These are phyloP conservation scores for Pteria penguin DNA, from an alignment of 2,888 invertebrate species.

Conservation along the genomic window DNA sequence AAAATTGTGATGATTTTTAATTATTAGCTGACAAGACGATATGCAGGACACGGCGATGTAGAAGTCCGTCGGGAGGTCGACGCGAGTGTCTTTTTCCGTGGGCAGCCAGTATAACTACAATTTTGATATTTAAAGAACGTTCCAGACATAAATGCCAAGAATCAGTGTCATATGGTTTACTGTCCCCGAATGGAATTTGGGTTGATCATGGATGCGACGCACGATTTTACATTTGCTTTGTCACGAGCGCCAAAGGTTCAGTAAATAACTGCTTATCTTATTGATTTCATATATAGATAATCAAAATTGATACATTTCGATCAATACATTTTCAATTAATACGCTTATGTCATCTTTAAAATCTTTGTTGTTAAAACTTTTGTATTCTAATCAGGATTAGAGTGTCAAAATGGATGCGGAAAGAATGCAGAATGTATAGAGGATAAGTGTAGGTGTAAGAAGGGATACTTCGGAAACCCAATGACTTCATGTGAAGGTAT, in stretches of 20 bases:
- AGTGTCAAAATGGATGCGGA: conserved; percentile 26
- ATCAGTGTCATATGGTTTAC: conserved; percentile 28
- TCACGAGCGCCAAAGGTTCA: conserved; percentile 18
- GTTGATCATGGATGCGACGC: conserved; percentile 34
- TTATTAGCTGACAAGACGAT: neutral
- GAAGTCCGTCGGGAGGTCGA: neutral
- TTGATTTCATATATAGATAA: no score
- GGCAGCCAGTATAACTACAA: conserved; percentile 26
- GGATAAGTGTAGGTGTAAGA: conserved; percentile 26
- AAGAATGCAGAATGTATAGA: conserved; percentile 31
- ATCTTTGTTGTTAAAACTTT: no score
- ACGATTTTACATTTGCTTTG: conserved; percentile 28
- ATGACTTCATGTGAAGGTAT: conserved; percentile 30
- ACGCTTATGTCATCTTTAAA: no score
- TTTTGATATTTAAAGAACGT: conserved; percentile 21
- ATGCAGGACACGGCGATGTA: conserved; percentile 9
- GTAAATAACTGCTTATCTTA: no score
- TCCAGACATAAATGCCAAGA: conserved; percentile 25
- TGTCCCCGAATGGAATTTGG: conserved; percentile 20
- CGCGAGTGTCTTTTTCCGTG: conserved; percentile 3
- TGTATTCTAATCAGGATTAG: neutral
- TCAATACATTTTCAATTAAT: no score
- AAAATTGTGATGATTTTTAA: no score
- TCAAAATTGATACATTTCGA: no score
- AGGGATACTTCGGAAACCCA: conserved; percentile 36